Conservation (phyloP, 2,797 vertebrate genomes). For the Furcifer pardalis region DNA sequence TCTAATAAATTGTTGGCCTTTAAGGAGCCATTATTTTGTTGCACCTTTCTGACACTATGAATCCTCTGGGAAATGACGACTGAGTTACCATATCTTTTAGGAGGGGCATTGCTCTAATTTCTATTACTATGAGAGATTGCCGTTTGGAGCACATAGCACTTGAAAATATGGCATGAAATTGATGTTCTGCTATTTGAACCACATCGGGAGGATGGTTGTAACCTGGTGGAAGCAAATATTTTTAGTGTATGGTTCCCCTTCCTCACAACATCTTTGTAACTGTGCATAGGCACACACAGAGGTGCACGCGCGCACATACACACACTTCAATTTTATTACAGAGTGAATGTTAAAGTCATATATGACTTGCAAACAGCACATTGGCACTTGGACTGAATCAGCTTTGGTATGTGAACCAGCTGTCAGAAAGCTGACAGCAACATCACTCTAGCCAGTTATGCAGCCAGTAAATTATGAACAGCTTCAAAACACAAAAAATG, state of each 20-base stretch:
- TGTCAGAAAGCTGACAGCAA: constrained; percentile 66
- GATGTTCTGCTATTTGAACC: constrained; percentile 36
- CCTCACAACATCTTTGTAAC: constrained; percentile 31
- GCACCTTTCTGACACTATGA: neutral
- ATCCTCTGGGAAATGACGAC: neutral
- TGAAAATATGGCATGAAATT: constrained; percentile 21
- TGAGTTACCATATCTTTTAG: neutral
- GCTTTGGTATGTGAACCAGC: constrained; percentile 64
- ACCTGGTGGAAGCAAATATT: constrained; percentile 14
- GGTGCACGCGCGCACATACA: neutral
- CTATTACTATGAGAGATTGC: neutral
- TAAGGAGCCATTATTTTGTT: neutral
- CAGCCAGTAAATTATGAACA: constrained; percentile 36
- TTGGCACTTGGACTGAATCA: constrained; percentile 67
- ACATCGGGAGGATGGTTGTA: constrained; percentile 17
- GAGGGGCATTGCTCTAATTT: neutral
- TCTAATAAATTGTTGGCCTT: neutral
- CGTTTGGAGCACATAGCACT: neutral
- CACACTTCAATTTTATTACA: constrained; percentile 54
- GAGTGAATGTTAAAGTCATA: constrained; percentile 57
- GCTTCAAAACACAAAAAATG: constrained; percentile 40
- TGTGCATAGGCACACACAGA: neutral
- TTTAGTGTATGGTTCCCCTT: constrained; percentile 26
- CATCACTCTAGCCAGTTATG: constrained; percentile 46
- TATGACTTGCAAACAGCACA: constrained; percentile 60